Evolutionary conservation across 2,113 vertebrate genomes (phyloP).

Genomic region (Corapipo altera): DNA sequence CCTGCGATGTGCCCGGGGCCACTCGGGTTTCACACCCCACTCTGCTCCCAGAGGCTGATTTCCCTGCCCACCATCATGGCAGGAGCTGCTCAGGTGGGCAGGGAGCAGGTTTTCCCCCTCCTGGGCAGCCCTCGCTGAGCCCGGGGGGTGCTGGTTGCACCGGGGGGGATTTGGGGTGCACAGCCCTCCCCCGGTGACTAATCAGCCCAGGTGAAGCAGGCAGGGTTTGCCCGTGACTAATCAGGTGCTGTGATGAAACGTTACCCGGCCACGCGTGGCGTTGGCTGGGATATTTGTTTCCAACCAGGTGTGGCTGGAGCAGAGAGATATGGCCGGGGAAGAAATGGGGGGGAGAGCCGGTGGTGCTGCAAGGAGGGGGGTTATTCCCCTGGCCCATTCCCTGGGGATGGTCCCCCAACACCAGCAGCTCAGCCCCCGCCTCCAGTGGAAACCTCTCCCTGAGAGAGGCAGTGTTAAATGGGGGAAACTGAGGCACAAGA

Average conservation of each 20-base stretch:
- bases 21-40: neutral
- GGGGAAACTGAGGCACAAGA: neutral
- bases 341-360: neutral
- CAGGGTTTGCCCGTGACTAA: conserved; percentile 3
- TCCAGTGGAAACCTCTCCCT: neutral
- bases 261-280: neutral
- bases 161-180: neutral
- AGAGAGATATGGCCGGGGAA: neutral
- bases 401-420: neutral
- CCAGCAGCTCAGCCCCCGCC: fast-evolving
- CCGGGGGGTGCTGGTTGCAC: neutral
- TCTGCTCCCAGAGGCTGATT: neutral
- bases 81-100: neutral
- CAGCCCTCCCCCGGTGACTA: neutral
- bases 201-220: neutral
- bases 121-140: neutral
- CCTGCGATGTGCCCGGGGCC: neutral
- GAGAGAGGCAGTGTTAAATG: neutral
- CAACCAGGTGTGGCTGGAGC: neutral
- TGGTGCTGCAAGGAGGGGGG: neutral
- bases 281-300: neutral
- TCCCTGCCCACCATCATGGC: neutral
- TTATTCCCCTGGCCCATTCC: neutral
- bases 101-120: neutral
- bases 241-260: neutral